Evolutionary conservation across 2,113 vertebrate species (phyloP).

Genomic region (Antennarius striatus): DNA sequence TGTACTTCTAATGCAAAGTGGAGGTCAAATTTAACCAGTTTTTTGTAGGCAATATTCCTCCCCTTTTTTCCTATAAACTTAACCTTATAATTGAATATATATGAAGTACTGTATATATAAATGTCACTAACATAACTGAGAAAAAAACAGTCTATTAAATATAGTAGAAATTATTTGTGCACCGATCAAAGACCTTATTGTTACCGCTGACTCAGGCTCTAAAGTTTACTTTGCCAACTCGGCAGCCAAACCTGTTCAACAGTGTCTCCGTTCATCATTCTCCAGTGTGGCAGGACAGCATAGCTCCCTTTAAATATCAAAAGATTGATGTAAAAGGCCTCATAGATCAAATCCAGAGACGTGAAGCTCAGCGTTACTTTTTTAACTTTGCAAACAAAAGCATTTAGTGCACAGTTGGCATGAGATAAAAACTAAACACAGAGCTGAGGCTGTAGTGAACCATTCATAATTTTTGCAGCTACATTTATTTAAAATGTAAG

Average conservation of each 20-base stretch:
- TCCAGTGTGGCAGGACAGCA: conserved; percentile 17
- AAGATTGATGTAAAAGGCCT: conserved; percentile 16
- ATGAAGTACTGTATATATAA: no score
- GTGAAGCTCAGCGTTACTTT: neutral
- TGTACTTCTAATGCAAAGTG: conserved; percentile 44
- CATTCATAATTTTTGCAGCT: no score
- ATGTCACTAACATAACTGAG: no score
- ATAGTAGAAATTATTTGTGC: no score
- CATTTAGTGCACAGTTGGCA: no score
- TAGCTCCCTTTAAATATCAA: conserved; percentile 7
- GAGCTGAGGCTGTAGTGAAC: no score
- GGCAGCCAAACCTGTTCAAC: neutral
- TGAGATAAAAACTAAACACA: no score
- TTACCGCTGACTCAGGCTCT: conserved; percentile 43
- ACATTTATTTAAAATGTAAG: no score
- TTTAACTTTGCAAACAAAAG: neutral
- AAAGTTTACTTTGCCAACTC: conserved; percentile 35
- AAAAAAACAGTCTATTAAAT: no score
- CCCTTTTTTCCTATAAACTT: conserved; percentile 3
- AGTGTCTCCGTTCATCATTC: conserved; percentile 15
- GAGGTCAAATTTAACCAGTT: conserved; percentile 52
- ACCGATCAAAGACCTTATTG: conserved; percentile 59
- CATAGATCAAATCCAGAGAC: conserved; percentile 9
- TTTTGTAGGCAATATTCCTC: neutral
- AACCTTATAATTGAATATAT: no score